These are phyloP conservation scores for Oryzias curvinotus DNA, from an alignment of 2,113 vertebrate species.

Conservation along the genomic window DNA sequence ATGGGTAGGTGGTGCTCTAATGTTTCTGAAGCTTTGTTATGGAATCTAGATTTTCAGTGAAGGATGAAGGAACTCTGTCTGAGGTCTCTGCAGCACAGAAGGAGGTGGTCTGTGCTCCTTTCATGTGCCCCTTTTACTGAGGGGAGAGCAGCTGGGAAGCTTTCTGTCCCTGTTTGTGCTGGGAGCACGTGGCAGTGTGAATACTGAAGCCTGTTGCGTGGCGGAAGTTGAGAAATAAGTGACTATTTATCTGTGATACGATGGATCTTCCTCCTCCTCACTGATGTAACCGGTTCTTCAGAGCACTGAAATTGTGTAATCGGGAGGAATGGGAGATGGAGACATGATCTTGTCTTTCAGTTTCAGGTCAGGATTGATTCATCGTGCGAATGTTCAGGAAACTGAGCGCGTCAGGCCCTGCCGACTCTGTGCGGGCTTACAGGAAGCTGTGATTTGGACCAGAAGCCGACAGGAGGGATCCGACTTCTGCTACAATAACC, in stretches of 20 bases:
- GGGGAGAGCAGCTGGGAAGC: slow-evolving; percentile 19
- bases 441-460: slow-evolving; percentile 18
- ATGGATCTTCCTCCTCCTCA: not conserved
- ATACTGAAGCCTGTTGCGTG: not conserved
- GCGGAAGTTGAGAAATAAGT: slow-evolving; percentile 2
- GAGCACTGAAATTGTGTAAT: too few species aligned
- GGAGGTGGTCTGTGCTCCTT: slow-evolving; percentile 35
- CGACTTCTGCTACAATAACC: slow-evolving; percentile 33
- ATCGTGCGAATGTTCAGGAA: slow-evolving; percentile 1
- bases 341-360: slow-evolving; percentile 1
- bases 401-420: not conserved
- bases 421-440: slow-evolving; percentile 10
- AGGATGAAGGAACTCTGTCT: not conserved
- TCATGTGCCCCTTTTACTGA: slow-evolving; percentile 32
- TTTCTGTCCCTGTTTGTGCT: slow-evolving; percentile 11
- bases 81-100: slow-evolving; percentile 20
- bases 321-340: not conserved
- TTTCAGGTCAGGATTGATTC: not conserved
- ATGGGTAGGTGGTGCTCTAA: not conserved
- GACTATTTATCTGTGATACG: not conserved
- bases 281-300: too few species aligned
- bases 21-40: slow-evolving; percentile 44
- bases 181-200: not conserved
- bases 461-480: slow-evolving; percentile 25
- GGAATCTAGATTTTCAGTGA: slow-evolving; percentile 36